Evolutionary conservation across 1,140 invertebrate genomes (phyloP), one percentile per base, ranked within the genome.

Genomic region (Aradophagus sp.): DNA sequence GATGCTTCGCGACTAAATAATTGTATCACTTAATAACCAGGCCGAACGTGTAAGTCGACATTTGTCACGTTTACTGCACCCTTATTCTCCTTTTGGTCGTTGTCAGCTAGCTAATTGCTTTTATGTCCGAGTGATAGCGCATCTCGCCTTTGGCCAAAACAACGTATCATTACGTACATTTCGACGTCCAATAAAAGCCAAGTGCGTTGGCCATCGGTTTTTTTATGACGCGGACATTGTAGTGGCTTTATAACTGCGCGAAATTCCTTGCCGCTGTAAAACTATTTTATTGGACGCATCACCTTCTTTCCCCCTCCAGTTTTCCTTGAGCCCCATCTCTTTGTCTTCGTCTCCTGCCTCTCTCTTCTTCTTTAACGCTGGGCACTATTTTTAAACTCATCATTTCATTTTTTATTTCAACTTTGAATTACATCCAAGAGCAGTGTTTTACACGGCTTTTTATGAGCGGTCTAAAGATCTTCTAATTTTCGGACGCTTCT

Each of bases 201-300:
- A 65, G 67, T 74, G 56, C 61, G 67, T 61, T 63, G 50, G 45
- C 59, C 61, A 66, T 71, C 53, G 67, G 68, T 52, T 59, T 66
- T 73, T 75, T 77, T 77, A 62, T 63, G 47, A 45, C 56, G 39
- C 41, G 50, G 68, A 63, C 55, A 65, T 71, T 32, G 62, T 70
- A 29, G 31, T 45, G 55, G 50, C 44, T 83, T 84, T 84, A 82
- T 83, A 80, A 77, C 70, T 62, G 76, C 71, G 82, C 79, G 80
- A 84, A 82, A 84, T 84, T 84, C 82, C 77, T 71, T 62, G 48
- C 75, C 66, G 74, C 71, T 74, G 75, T 84, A 82, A 84, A 83
- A 82, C 81, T 84, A 84, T 85, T 85, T 84, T 83, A 83, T 81
- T 79, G 74, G 74, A 81, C 73, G 77, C 77, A 71, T 77, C 74